These are phyloP conservation scores for Plutella xylostella DNA, from an alignment of 2,888 invertebrate genomes.

Conservation along the genomic window DNA sequence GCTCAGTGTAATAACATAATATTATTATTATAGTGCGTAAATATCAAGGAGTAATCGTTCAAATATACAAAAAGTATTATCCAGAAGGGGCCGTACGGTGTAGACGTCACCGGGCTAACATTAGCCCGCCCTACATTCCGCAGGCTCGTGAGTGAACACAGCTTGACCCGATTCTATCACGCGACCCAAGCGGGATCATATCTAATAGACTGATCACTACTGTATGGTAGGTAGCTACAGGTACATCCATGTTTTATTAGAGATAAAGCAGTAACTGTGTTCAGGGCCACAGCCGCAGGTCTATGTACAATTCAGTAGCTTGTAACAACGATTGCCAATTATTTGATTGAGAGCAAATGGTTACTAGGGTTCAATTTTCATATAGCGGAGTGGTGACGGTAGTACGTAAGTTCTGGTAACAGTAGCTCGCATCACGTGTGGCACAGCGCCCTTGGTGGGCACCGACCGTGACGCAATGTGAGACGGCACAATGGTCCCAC, in stretches of 20 bases:
- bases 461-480: constrained; percentile 50
- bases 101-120: constrained; percentile 40
- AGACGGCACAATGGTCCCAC: constrained; percentile 31
- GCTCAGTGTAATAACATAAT: no score
- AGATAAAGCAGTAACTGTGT: constrained; percentile 11
- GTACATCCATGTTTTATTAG: neutral
- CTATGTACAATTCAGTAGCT: neutral
- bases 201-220: neutral
- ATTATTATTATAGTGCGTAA: no score
- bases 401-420: neutral
- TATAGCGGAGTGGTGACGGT: neutral
- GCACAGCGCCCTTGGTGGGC: constrained; percentile 37
- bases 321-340: constrained; percentile 17
- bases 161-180: constrained; percentile 54
- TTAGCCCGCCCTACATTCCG: constrained; percentile 59
- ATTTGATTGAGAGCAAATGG: constrained; percentile 7
- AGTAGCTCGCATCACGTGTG: constrained; percentile 24
- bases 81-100: constrained; percentile 37
- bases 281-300: constrained; percentile 15
- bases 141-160: constrained; percentile 42
- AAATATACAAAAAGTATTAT: constrained; percentile 18
- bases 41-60: no score
- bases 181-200: constrained; percentile 24
- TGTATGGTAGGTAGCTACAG: neutral
- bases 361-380: constrained; percentile 2